phyloP scores from a whole-genome alignment of 1,140 invertebrate species.

The Platyura marginata region DNA sequence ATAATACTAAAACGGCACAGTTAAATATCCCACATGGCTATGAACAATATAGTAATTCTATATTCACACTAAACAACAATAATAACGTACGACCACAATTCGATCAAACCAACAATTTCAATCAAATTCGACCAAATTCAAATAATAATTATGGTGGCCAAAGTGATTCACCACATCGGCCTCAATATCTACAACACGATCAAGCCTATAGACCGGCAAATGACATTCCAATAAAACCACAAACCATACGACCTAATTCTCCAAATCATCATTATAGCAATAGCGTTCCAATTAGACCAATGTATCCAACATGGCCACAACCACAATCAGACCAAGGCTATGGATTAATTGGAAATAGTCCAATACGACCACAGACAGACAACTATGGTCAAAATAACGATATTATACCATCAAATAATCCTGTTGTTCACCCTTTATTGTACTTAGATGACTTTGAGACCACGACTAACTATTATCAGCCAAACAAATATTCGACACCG shows the following conservation, averaged over 20 bases:
- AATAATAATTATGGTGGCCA: background rate
- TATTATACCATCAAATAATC: too few relatives aligned
- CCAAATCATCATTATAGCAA: background rate
- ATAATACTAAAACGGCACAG: background rate
- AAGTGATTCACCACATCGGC: background rate
- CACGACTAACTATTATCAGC: constrained; percentile 3
- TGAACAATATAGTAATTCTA: background rate
- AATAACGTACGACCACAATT: background rate
- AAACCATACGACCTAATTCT: background rate
- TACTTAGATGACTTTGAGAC: background rate
- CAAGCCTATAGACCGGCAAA: background rate
- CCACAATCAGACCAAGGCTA: too few relatives aligned
- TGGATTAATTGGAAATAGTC: too few relatives aligned
- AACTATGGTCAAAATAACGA: too few relatives aligned
- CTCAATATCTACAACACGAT: background rate
- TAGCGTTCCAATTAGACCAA: background rate
- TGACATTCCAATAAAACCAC: background rate
- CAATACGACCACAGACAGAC: too few relatives aligned
- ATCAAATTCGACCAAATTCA: background rate
- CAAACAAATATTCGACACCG: background rate
- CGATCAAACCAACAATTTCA: background rate
- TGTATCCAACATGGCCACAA: too few relatives aligned
- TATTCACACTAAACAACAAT: background rate
- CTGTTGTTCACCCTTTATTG: too few relatives aligned
- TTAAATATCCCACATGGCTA: background rate